Evolutionary conservation across 2,888 invertebrate species (phyloP).

Genomic region (Mayetiola destructor): DNA sequence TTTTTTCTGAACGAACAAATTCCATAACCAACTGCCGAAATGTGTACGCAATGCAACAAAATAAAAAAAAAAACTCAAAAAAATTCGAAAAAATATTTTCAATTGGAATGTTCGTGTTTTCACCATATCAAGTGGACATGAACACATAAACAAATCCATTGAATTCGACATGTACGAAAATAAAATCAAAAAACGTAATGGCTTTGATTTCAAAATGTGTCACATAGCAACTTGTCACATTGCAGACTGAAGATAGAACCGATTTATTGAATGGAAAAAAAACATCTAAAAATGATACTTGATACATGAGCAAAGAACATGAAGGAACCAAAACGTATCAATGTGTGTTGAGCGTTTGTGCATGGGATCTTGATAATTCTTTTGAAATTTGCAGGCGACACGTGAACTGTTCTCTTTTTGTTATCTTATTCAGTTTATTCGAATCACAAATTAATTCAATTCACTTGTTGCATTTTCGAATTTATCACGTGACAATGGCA

Average conservation of each 20-base stretch:
- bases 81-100: no score
- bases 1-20: no score
- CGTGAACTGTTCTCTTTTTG: no score
- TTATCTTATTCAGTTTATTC: no score
- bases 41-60: no score
- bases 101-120: no score
- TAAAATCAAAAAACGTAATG: constrained; percentile 4
- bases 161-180: no score
- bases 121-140: no score
- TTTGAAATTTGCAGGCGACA: background rate
- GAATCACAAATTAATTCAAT: constrained; percentile 9
- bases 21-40: no score
- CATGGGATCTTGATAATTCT: background rate
- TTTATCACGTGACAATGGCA: constrained; percentile 10
- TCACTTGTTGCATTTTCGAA: constrained; percentile 6
- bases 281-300: constrained; percentile 3
- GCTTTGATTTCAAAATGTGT: background rate
- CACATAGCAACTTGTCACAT: no score
- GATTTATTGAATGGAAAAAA: background rate
- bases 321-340: background rate
- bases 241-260: background rate
- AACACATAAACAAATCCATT: no score
- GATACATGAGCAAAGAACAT: background rate
- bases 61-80: no score
- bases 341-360: background rate